These are phyloP conservation scores for Adineta ricciae DNA, from an alignment of 2,888 invertebrate species.

Conservation along the genomic window DNA sequence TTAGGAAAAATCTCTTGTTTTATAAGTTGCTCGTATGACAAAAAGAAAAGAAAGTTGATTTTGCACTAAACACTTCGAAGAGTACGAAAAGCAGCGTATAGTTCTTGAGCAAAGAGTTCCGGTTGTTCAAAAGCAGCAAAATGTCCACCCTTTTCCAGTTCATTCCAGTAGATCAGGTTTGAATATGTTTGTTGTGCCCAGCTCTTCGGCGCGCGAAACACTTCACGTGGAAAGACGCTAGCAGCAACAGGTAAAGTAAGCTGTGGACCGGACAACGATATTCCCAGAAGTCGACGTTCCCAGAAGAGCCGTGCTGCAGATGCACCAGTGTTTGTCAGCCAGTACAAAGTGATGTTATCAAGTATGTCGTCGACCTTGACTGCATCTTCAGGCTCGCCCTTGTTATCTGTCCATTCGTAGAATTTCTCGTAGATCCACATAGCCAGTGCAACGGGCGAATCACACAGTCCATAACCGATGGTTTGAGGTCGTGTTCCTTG, in stretches of 20 bases:
- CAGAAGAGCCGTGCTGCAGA: conserved; percentile 66
- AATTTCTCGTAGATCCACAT: conserved; percentile 83
- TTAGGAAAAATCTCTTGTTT: no score
- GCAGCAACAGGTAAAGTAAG: conserved; percentile 58
- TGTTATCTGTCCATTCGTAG: conserved; percentile 60
- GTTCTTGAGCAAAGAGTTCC: no score
- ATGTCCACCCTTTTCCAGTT: conserved; percentile 66
- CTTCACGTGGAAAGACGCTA: conserved; percentile 64
- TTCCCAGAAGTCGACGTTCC: conserved; percentile 50
- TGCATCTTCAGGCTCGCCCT: conserved; percentile 52
- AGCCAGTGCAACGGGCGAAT: conserved; percentile 66
- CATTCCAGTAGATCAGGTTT: conserved; percentile 62
- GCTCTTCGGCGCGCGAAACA: conserved; percentile 52
- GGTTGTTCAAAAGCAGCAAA: conserved; percentile 75
- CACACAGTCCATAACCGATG: conserved; percentile 61
- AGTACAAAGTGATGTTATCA: conserved; percentile 73
- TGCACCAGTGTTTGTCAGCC: conserved; percentile 64
- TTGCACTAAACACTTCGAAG: no score
- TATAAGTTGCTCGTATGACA: no score
- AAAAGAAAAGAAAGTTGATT: no score
- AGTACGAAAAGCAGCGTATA: no score
- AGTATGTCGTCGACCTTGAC: conserved; percentile 62
- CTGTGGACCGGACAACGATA: neutral
- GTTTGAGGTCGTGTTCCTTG: conserved; percentile 82
- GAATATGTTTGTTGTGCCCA: conserved; percentile 56